Percentiles rank a stretch among this genome's conserved stretches.
These are phyloP conservation scores for Agriotes lineatus DNA, from an alignment of 2,888 invertebrate genomes.

Conservation along the genomic window DNA sequence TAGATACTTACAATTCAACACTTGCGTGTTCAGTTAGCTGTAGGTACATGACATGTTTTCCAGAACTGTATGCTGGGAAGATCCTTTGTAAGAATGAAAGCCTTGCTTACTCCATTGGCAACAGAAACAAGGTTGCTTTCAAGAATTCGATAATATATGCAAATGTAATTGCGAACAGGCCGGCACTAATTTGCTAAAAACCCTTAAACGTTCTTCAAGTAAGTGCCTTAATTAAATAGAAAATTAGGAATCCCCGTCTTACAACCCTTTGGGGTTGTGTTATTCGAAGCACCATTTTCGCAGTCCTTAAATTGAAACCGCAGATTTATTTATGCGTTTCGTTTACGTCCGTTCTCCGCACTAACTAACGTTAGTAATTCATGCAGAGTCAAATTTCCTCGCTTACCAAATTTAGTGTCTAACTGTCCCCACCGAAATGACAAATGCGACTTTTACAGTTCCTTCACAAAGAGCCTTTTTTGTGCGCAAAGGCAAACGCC, in stretches of 20 bases:
- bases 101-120: not conserved
- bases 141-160: slow-evolving; percentile 19
- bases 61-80: not conserved
- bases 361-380: slow-evolving; percentile 28
- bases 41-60: too few relatives aligned
- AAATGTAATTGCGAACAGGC: slow-evolving; percentile 15
- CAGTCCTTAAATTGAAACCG: slow-evolving; percentile 34
- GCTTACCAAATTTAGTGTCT: slow-evolving; percentile 23
- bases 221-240: slow-evolving; percentile 25
- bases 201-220: slow-evolving; percentile 31
- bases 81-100: not conserved
- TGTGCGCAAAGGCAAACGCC: slow-evolving; percentile 10
- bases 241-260: slow-evolving; percentile 24
- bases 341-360: slow-evolving; percentile 23
- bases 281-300: slow-evolving; percentile 25
- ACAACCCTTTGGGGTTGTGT: slow-evolving; percentile 28
- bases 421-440: slow-evolving; percentile 29
- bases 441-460: slow-evolving; percentile 35
- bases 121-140: not conserved
- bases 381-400: slow-evolving; percentile 28
- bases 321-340: slow-evolving; percentile 35
- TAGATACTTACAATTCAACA: too few relatives aligned
- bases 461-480: slow-evolving; percentile 27
- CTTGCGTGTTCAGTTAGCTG: too few relatives aligned
- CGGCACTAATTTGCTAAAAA: slow-evolving; percentile 27